Percentiles rank a stretch among this genome's conserved stretches.
These are phyloP conservation scores for Stigmatopora argus DNA, from an alignment of 2,113 vertebrate species.

Conservation along the genomic window DNA sequence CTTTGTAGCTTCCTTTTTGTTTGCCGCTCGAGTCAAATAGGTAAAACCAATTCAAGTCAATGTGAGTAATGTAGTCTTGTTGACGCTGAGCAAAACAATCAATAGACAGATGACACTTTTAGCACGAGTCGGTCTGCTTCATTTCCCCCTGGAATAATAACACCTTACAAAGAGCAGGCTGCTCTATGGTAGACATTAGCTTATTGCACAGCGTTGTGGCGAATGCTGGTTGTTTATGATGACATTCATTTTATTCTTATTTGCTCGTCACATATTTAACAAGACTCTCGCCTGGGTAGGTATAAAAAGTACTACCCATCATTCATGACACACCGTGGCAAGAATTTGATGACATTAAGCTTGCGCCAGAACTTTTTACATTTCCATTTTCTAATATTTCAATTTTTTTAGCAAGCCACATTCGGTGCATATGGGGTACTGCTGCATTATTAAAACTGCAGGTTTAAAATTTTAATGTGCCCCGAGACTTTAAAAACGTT, in stretches of 20 bases:
- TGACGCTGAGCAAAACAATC: constrained; percentile 56
- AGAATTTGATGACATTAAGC: background rate
- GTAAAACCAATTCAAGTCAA: constrained; percentile 66
- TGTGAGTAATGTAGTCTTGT: constrained; percentile 58
- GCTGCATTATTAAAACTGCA: too few relatives aligned
- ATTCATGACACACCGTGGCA: background rate
- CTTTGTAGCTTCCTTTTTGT: constrained; percentile 54
- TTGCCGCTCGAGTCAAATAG: constrained; percentile 55
- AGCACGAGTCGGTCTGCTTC: constrained; percentile 47
- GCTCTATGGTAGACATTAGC: constrained; percentile 28
- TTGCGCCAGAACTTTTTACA: too few relatives aligned
- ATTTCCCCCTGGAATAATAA: constrained; percentile 38
- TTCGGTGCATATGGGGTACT: too few relatives aligned
- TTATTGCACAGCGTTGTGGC: constrained; percentile 8
- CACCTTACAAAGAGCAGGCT: constrained; percentile 39
- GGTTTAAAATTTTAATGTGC: background rate
- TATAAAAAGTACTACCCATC: background rate
- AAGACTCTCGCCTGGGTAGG: background rate
- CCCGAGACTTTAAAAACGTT: background rate
- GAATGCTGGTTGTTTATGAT: background rate
- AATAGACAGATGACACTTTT: constrained; percentile 60
- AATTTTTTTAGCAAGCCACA: too few relatives aligned
- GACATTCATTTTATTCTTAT: background rate
- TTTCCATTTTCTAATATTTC: too few relatives aligned
- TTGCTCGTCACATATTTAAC: background rate